These are phyloP conservation scores for Pterocles burchelli DNA, from an alignment of 2,113 vertebrate genomes.

Conservation along the genomic window DNA sequence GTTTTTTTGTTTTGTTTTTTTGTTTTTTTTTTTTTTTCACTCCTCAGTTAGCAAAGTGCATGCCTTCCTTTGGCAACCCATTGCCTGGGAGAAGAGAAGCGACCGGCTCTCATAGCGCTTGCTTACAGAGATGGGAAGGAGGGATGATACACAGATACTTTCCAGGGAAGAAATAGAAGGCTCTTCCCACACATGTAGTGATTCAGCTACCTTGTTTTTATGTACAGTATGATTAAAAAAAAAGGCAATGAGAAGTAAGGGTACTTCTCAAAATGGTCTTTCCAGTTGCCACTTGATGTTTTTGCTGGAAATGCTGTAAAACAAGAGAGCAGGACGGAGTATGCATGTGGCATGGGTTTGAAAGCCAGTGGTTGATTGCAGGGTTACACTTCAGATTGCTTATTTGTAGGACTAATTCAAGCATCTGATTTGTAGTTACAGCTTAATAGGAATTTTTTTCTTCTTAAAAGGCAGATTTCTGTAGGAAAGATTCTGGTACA, in stretches of 20 bases:
- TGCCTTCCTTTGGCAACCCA: not conserved
- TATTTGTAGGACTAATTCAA: not conserved
- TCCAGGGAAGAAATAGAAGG: not conserved
- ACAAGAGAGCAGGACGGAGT: not conserved
- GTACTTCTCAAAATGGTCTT: constrained; percentile 6
- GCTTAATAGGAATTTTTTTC: not conserved
- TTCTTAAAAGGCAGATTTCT: not conserved
- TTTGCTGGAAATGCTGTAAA: not conserved
- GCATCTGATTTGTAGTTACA: not conserved
- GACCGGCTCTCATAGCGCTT: not conserved
- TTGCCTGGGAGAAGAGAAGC: not conserved
- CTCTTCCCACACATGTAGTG: not conserved
- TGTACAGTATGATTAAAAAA: not conserved
- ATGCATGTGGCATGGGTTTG: not conserved
- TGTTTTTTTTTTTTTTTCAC: too few species aligned
- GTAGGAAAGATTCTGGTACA: not conserved
- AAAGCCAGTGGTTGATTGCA: not conserved
- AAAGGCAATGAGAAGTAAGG: not conserved
- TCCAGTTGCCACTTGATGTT: not conserved
- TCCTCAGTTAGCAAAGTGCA: not conserved
- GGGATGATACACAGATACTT: not conserved
- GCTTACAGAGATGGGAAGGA: not conserved
- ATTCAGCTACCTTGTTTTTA: not conserved
- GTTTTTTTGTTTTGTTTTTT: too few species aligned
- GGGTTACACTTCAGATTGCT: not conserved